Conservation (phyloP, 2,113 vertebrate species). For the Calidris pugnax region DNA sequence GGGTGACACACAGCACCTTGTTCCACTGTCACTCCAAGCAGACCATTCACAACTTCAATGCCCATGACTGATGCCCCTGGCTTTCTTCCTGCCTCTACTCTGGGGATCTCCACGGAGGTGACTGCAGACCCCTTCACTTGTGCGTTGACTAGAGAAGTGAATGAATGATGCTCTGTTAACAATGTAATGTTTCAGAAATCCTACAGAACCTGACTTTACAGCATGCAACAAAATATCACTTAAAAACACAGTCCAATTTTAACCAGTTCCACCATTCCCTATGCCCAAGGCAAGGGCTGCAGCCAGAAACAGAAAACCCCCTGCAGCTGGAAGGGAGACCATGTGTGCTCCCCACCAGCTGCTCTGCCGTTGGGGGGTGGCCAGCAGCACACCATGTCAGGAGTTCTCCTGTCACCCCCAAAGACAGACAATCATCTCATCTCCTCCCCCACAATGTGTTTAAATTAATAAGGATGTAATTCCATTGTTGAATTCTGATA, state of each 20-base stretch:
- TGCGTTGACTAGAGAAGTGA: not conserved
- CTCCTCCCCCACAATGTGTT: not conserved
- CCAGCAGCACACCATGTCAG: accelerated
- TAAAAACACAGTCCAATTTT: not conserved
- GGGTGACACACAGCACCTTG: not conserved
- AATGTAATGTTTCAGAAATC: not conserved
- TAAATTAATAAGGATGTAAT: not conserved
- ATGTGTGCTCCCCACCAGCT: not conserved
- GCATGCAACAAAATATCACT: not conserved
- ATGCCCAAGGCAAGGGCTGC: not conserved
- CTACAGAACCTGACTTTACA: not conserved
- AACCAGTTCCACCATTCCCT: not conserved
- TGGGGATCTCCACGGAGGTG: not conserved
- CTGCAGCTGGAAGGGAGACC: not conserved
- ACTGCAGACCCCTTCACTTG: accelerated
- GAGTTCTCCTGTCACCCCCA: not conserved
- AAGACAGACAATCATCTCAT: not conserved
- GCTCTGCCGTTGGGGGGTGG: accelerated
- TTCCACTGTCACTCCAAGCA: not conserved
- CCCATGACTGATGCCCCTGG: accelerated
- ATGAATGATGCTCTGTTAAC: too few species aligned
- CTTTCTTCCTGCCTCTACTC: not conserved
- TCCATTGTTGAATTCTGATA: not conserved
- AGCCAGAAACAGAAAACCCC: not conserved
- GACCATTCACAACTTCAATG: accelerated